Conservation (phyloP, 30 jellyfish, hydroid and myxozoan genomes). For the Rhopilema esculentum region DNA sequence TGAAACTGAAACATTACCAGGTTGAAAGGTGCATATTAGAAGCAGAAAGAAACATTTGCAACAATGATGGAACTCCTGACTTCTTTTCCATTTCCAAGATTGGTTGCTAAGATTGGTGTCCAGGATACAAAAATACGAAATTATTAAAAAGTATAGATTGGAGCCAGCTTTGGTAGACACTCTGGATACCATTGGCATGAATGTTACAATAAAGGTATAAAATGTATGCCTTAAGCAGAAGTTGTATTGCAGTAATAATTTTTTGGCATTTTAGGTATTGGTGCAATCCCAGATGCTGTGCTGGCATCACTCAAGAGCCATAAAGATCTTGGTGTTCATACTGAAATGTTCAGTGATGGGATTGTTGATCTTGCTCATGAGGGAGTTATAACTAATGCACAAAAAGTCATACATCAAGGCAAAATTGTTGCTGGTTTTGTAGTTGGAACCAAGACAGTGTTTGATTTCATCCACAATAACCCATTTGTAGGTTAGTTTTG, state of each 20-base stretch:
- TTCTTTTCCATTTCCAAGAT: too few species aligned
- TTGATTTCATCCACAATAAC: constrained; percentile 76
- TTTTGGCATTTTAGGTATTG: constrained; percentile 64
- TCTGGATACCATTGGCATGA: too few species aligned
- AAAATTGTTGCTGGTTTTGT: constrained; percentile 84
- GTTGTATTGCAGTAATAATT: background rate
- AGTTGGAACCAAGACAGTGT: constrained; percentile 78
- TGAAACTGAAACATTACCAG: too few species aligned
- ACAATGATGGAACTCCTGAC: too few species aligned
- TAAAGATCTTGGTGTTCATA: constrained; percentile 84
- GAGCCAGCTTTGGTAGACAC: too few species aligned
- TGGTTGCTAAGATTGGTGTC: too few species aligned
- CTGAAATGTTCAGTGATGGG: constrained; percentile 91
- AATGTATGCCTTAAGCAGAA: background rate
- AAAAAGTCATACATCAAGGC: constrained; percentile 74
- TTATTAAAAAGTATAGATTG: too few species aligned
- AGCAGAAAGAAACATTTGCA: too few species aligned
- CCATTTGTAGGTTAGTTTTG: constrained; percentile 75
- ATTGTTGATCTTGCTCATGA: constrained; percentile 72
- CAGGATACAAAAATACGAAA: too few species aligned
- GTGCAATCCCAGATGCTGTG: constrained; percentile 80
- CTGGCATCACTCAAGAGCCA: constrained; percentile 70
- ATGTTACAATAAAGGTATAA: background rate
- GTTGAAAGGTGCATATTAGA: too few species aligned
- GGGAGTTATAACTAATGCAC: constrained; percentile 77